These are phyloP conservation scores for Teinopalpus imperialis DNA, from an alignment of 2,888 invertebrate genomes.

Conservation along the genomic window DNA sequence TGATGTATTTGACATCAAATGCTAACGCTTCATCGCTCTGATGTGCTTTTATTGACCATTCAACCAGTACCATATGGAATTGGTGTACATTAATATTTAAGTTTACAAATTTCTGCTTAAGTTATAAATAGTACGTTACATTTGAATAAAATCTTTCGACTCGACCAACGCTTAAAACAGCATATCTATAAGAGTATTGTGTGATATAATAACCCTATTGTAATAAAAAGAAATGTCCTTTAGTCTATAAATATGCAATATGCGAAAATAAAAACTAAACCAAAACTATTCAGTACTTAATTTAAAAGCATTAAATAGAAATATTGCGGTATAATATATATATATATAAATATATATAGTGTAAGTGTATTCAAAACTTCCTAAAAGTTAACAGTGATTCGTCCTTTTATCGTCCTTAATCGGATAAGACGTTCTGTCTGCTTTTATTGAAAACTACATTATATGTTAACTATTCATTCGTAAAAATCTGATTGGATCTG, in stretches of 20 bases:
- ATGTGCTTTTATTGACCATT: conserved; percentile 11
- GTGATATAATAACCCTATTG: conserved; percentile 79
- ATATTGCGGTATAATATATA: conserved; percentile 51
- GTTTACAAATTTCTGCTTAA: conserved; percentile 25
- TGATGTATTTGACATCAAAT: conserved; percentile 16
- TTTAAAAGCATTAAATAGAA: conserved; percentile 59
- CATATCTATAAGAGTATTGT: conserved; percentile 79
- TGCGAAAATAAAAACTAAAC: conserved; percentile 55
- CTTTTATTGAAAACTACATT: conserved; percentile 25
- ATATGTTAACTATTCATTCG: no score
- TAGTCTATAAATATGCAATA: conserved; percentile 51
- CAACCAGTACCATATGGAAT: not conserved
- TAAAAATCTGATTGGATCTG: no score
- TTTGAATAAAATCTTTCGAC: conserved; percentile 46
- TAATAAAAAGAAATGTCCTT: conserved; percentile 71
- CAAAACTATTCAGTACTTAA: conserved; percentile 77
- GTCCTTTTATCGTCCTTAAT: conserved; percentile 46
- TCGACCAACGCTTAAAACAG: conserved; percentile 78
- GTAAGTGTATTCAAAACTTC: conserved; percentile 52
- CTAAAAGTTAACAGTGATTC: conserved; percentile 55
- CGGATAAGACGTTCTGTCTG: conserved; percentile 34
- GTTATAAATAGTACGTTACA: conserved; percentile 7
- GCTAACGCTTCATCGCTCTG: conserved; percentile 6
- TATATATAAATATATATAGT: no score
- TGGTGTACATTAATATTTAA: conserved; percentile 29